phyloP scores from a whole-genome alignment of 2,113 vertebrate genomes.

The Propithecus coquereli region DNA sequence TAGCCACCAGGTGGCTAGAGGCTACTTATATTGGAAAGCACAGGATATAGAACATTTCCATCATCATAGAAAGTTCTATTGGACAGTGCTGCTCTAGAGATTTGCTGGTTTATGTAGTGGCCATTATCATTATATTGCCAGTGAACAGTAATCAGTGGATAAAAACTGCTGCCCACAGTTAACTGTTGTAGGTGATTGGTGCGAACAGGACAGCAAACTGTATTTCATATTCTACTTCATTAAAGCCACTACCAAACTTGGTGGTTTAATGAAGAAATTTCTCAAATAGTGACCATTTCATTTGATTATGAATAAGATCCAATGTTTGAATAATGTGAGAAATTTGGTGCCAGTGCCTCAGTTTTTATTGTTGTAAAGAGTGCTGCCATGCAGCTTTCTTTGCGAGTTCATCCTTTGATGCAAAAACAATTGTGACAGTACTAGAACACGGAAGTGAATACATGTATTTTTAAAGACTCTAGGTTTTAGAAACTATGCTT shows the following conservation, averaged over 20 bases:
- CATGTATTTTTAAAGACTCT: background rate
- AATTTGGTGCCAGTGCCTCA: background rate
- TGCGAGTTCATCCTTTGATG: background rate
- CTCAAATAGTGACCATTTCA: background rate
- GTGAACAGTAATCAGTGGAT: constrained; percentile 1
- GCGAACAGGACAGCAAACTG: background rate
- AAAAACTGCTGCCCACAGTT: background rate
- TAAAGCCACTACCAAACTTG: constrained; percentile 5
- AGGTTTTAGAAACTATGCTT: background rate
- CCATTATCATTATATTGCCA: background rate
- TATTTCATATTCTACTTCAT: background rate
- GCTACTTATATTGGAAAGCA: background rate
- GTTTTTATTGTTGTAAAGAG: background rate
- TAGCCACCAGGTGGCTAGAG: background rate
- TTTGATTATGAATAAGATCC: constrained; percentile 11
- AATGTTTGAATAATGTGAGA: background rate
- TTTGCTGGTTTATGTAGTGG: background rate
- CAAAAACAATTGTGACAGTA: background rate
- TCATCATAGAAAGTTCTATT: constrained; percentile 23
- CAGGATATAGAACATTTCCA: background rate
- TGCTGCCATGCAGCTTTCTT: background rate
- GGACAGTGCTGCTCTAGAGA: background rate
- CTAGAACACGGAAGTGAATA: background rate
- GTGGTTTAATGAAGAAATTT: constrained; percentile 7
- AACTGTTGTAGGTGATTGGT: background rate